Conservation (phyloP, 2,888 invertebrate species). For the Bellardia pandia region DNA sequence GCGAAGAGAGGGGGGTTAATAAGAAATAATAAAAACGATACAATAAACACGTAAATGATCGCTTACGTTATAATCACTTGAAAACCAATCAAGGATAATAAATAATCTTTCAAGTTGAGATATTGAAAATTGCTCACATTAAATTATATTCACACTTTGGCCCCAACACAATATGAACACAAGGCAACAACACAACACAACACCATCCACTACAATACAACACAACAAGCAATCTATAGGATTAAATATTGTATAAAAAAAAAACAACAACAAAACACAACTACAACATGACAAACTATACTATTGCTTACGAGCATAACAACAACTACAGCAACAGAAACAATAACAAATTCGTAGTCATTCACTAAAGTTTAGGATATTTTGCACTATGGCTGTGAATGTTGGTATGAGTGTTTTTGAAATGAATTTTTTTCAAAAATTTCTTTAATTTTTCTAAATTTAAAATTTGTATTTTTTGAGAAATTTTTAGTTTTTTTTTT, state of each 20-base stretch:
- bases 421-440: too few relatives aligned
- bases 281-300: conserved; percentile 73
- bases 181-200: conserved; percentile 47
- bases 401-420: background rate
- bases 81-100: conserved; percentile 84
- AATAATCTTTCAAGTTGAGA: conserved; percentile 82
- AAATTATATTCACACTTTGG: conserved; percentile 84
- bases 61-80: conserved; percentile 83
- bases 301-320: conserved; percentile 38
- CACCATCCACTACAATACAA: conserved; percentile 34
- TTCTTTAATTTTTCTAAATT: too few relatives aligned
- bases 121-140: conserved; percentile 84
- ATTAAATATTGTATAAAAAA: conserved; percentile 74
- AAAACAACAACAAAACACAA: conserved; percentile 76
- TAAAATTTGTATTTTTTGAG: too few relatives aligned
- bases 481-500: too few relatives aligned
- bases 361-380: conserved; percentile 41
- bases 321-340: conserved; percentile 37
- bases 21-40: conserved; percentile 69
- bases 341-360: conserved; percentile 35
- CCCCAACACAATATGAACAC: conserved; percentile 79
- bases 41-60: conserved; percentile 78
- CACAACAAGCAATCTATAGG: conserved; percentile 71
- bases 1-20: conserved; percentile 2
- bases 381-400: conserved; percentile 38